Evolutionary conservation across 2,797 vertebrate genomes (phyloP).

Genomic region (Pelochelys cantorii): DNA sequence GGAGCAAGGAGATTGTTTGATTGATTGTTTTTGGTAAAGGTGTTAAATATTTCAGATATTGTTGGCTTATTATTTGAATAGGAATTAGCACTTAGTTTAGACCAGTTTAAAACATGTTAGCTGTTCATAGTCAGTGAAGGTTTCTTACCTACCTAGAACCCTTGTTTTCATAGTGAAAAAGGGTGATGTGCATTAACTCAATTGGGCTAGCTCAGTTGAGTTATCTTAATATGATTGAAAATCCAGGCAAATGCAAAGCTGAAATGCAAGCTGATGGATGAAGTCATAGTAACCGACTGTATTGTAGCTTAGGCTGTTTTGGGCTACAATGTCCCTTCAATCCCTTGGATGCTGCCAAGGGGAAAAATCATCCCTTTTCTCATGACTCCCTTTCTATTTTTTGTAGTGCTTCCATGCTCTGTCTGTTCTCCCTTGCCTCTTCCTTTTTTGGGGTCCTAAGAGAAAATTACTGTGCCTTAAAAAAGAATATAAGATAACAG

Average conservation of each 20-base stretch:
- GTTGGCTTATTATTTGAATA: background rate
- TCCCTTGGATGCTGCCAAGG: background rate
- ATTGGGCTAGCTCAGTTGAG: background rate
- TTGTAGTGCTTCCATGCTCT: background rate
- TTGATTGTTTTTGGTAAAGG: background rate
- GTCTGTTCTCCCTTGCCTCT: background rate
- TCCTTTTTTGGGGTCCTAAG: background rate
- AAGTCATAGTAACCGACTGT: background rate
- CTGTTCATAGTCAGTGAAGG: background rate
- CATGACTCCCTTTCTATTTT: background rate
- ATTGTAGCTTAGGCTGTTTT: background rate
- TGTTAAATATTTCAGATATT: background rate
- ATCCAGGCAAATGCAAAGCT: background rate
- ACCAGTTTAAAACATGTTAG: background rate
- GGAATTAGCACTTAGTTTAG: background rate
- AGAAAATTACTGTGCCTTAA: background rate
- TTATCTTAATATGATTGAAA: background rate
- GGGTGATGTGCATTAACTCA: background rate
- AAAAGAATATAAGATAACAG: background rate
- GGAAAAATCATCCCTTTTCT: background rate
- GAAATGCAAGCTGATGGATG: accelerated
- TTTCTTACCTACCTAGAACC: background rate
- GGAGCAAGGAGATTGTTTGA: too few species aligned
- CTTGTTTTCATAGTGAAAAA: background rate
- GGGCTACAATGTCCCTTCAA: background rate